A percentile compares a stretch with the other conserved stretches of the same genome.
Evolutionary conservation across 2,888 invertebrate species (phyloP).

Genomic region (Cactoblastis cactorum): DNA sequence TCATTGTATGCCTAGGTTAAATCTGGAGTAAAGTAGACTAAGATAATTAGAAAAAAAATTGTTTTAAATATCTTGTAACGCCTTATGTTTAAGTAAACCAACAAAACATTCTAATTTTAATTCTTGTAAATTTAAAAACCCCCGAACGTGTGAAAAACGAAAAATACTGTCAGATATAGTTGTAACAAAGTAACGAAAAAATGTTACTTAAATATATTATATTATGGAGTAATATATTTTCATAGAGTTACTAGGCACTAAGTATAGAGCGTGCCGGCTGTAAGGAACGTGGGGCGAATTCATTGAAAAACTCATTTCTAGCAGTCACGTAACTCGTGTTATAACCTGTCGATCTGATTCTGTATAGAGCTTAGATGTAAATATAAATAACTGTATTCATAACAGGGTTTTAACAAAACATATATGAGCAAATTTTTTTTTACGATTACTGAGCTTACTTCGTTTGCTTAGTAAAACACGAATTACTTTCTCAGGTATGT

Average conservation of each 20-base stretch:
- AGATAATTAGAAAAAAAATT: too few species aligned
- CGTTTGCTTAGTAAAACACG: neutral
- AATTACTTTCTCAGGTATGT: neutral
- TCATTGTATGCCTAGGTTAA: too few species aligned
- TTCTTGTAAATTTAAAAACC: too few species aligned
- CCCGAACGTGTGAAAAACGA: too few species aligned
- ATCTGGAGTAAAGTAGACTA: too few species aligned
- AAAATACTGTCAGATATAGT: too few species aligned
- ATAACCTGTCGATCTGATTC: conserved; percentile 50
- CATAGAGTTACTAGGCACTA: neutral
- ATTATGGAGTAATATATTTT: neutral
- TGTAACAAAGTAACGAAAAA: too few species aligned
- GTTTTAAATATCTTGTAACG: too few species aligned
- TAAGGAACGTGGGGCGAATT: conserved; percentile 46
- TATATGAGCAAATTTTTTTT: too few species aligned
- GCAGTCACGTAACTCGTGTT: conserved; percentile 50
- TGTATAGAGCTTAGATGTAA: conserved; percentile 2
- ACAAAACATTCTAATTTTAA: too few species aligned
- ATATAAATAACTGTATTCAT: neutral
- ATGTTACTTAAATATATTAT: too few species aligned
- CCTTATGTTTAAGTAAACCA: too few species aligned
- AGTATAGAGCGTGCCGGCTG: conserved; percentile 13
- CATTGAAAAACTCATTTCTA: conserved; percentile 66
- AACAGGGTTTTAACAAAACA: neutral
- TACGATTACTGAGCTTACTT: neutral